Conservation (phyloP, 2,113 vertebrate genomes). For the Grammomys surdaster region DNA sequence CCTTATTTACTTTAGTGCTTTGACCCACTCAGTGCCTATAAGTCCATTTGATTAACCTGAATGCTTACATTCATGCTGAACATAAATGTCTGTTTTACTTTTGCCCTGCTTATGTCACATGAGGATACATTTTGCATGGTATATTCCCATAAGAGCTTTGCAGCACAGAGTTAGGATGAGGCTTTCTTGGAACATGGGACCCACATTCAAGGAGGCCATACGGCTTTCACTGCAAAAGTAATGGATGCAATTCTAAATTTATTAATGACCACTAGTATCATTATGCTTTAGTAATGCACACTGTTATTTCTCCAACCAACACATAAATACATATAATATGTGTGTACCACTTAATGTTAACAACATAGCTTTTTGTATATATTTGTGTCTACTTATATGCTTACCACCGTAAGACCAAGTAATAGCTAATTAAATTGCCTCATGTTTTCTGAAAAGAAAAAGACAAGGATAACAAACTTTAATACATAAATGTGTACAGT, state of each 20-base stretch:
- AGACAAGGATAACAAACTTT: background rate
- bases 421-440: background rate
- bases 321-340: background rate
- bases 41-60: background rate
- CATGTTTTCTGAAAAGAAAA: background rate
- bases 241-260: background rate
- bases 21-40: background rate
- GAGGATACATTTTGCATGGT: background rate
- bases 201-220: background rate
- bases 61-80: background rate
- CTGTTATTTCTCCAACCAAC: background rate
- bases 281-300: background rate
- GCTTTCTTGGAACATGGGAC: background rate
- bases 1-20: background rate
- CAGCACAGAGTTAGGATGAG: background rate
- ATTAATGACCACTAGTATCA: background rate
- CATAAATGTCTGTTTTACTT: background rate
- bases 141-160: background rate
- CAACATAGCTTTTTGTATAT: background rate
- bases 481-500: fast-evolving
- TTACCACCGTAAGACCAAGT: fast-evolving
- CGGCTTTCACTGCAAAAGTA: background rate
- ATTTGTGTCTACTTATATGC: background rate
- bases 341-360: background rate
- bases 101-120: background rate